Base-by-base conservation (phyloP, 2,888 invertebrate species). In the Habroteleia sp. region DNA sequence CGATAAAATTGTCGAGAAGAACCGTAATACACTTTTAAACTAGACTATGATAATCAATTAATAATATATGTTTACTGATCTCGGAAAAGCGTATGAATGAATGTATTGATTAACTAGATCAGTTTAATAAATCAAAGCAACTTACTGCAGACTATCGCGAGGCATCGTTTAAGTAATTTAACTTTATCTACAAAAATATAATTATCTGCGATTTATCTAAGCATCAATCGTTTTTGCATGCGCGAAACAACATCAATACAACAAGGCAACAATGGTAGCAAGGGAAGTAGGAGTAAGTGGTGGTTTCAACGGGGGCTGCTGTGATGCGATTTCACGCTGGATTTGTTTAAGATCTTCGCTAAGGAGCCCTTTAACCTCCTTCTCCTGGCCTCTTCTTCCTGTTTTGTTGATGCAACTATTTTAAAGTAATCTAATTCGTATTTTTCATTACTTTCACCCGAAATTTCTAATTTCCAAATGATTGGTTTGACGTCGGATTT, bases 311-410 rank as follows among this genome's bases (percentile, higher is more conserved):
- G 85, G 80, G 83, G 85, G 84, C 80, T 83, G 81, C 89, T 87
- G 90, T 91, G 91, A 92, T 91, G 90, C 91, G 91, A 92, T 92
- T 92, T 92, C 91, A 91, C 90, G 91, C 90, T 89, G 91, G 91
- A 92, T 92, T 92, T 91, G 89, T 91, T 91, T 91, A 91, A 91
- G 91, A 91, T 91, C 91, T 90, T 82, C 84, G 89, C 89, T 89
- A 88, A 88, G 88, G 86, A 88, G 88, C 83, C 85, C 86, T 85
- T 84, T 83, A 84, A 83, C 86, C 82, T 81, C 78, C 48, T n/a
- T 54, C 58, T 29, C 23, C 35, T 16, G 77, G 44, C 46, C 39
- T 46, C 56, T 27, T 48, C 41, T 46, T 46, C 20, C 31, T 41
- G 14, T 31, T 39, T 37, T 35, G 16, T 6, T 14, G 46, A 46